Evolutionary conservation across 2,888 invertebrate species (phyloP), one percentile per base, ranked within the genome.

Genomic region (Sarcophaga caerulescens): DNA sequence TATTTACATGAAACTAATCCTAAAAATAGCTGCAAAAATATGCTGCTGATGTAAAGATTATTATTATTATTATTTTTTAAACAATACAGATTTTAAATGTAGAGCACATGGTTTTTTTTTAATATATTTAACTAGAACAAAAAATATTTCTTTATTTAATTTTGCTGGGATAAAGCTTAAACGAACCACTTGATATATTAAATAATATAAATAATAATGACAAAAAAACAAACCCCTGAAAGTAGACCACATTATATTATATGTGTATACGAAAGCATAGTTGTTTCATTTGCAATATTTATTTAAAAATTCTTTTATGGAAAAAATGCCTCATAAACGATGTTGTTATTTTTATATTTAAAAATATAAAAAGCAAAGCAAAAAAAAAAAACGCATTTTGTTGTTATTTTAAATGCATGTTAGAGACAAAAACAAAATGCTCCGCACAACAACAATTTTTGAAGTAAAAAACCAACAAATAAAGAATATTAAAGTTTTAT

Each of bases 381-480:
- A 10, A 35, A 35, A 35, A 3, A 35, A 35, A 35, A 35, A 3
- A 35, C 8, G 3, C 10, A 8, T 2, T 10, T 35, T 35, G 1
- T 10, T 35, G 1, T 35, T 35, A 10, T 35, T 35, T 35, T 8
- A 35, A 35, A 35, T 35, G 35, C 10, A 35, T 35, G 35, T 35
- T 35, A 52, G 11, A 17, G 52, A 23, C 23, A 25, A 25, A 25
- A 35, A 52, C 23, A 23, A 62, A 62, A 74, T 62, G 62, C 35
- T 35, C 10, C 35, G 10, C 10, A 35, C 35, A 35, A 74, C 74
- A 74, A 63, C 23, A 74, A 47, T 47, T 45, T 63, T 62, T 74
- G 21, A 75, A 75, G 63, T 63, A 52, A 6, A 19, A 65, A 63
- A 75, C 19, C 65, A 75, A 65, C 75, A 65, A 65, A 52, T 65